A percentile compares a stretch with the other conserved stretches of the same genome.
These are phyloP conservation scores for Emydura subglobosa DNA, from an alignment of 2,113 vertebrate species.

Conservation along the genomic window DNA sequence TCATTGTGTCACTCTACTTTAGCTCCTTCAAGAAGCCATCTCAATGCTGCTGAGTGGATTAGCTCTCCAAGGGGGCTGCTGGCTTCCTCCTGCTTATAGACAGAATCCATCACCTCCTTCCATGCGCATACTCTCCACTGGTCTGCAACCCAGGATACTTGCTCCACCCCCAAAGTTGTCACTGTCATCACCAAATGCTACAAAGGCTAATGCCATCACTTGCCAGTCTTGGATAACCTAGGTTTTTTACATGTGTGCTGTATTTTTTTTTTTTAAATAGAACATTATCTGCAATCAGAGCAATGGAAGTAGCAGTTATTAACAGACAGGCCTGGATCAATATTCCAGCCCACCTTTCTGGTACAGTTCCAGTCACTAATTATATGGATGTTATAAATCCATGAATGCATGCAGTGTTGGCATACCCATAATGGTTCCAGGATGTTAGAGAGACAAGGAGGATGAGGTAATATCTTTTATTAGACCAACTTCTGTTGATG, in stretches of 20 bases:
- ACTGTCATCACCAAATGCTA: rapidly evolving
- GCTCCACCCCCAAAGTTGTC: not conserved
- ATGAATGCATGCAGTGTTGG: not conserved
- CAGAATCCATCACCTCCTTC: not conserved
- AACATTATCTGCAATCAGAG: slow-evolving; percentile 24
- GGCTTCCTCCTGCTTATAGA: not conserved
- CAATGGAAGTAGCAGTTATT: slow-evolving; percentile 8
- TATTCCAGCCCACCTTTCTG: slow-evolving; percentile 61
- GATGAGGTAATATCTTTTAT: not conserved
- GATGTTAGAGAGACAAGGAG: not conserved
- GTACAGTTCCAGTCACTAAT: slow-evolving; percentile 66
- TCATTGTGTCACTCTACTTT: slow-evolving; percentile 63
- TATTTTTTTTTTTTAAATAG: not conserved
- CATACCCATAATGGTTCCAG: not conserved
- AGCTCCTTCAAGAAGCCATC: slow-evolving; percentile 56
- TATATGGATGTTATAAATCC: slow-evolving; percentile 68
- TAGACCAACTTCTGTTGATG: not conserved
- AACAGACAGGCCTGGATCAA: slow-evolving; percentile 50
- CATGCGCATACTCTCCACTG: not conserved
- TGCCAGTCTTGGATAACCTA: not conserved
- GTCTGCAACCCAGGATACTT: not conserved
- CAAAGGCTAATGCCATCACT: not conserved
- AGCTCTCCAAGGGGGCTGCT: slow-evolving; percentile 38
- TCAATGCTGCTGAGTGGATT: slow-evolving; percentile 43
- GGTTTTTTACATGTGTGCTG: not conserved